A percentile compares a stretch with the other conserved stretches of the same genome.
These are phyloP conservation scores for Fukomys damarensis DNA, from an alignment of 2,113 vertebrate genomes.

Conservation along the genomic window DNA sequence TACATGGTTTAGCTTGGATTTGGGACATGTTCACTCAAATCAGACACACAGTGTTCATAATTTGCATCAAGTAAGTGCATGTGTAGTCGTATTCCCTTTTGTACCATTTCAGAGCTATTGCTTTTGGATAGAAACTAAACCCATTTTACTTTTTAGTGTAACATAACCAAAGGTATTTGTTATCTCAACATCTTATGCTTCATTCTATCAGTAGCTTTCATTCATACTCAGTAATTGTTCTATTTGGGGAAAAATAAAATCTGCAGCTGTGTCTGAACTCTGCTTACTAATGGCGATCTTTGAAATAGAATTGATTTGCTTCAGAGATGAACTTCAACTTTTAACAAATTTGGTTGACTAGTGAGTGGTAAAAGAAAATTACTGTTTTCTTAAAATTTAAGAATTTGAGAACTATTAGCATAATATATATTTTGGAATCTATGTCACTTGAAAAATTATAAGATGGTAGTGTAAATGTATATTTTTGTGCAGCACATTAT, in stretches of 20 bases:
- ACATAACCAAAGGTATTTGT: not conserved
- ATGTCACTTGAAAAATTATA: not conserved
- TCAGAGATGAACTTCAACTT: not conserved
- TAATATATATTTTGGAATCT: slow-evolving; percentile 7
- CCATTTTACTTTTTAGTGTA: slow-evolving; percentile 23
- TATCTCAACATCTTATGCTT: not conserved
- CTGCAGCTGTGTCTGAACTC: not conserved
- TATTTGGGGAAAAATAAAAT: slow-evolving; percentile 17
- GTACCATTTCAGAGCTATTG: not conserved
- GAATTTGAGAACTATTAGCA: not conserved
- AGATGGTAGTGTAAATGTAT: not conserved
- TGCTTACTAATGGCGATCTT: slow-evolving; percentile 15
- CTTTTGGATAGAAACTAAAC: not conserved
- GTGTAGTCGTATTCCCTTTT: not conserved
- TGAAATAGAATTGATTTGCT: not conserved
- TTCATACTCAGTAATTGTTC: slow-evolving; percentile 29
- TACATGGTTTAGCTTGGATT: not conserved
- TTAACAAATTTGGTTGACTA: slow-evolving; percentile 17
- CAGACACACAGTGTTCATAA: not conserved
- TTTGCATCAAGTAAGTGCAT: not conserved
- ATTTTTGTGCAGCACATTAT: not conserved
- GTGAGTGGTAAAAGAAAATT: not conserved
- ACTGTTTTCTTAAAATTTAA: not conserved
- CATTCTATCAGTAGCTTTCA: not conserved
- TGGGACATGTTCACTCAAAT: not conserved